Evolutionary conservation across 2,888 invertebrate genomes (phyloP).

Genomic region (Epinotia ramella): DNA sequence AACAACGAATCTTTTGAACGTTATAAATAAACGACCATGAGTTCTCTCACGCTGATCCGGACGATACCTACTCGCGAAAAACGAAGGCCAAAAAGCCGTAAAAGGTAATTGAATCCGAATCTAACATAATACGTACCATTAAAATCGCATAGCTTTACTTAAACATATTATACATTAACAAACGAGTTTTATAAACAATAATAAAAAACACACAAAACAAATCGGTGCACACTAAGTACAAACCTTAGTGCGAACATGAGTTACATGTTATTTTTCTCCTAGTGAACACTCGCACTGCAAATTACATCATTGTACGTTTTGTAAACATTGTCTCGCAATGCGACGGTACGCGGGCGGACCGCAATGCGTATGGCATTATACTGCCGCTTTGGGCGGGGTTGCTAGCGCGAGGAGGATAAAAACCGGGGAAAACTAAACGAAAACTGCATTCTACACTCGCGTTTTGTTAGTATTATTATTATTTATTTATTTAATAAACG

Average conservation of each 20-base stretch:
- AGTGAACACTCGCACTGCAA: background rate
- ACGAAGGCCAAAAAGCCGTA: conserved; percentile 3
- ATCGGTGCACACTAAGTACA: background rate
- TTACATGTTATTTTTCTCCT: conserved; percentile 14
- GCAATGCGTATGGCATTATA: conserved; percentile 37
- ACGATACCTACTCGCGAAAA: background rate
- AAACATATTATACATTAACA: background rate
- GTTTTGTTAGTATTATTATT: too few species aligned
- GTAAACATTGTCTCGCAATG: conserved; percentile 27
- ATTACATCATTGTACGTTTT: conserved; percentile 28
- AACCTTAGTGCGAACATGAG: conserved; percentile 21
- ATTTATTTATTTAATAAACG: too few species aligned
- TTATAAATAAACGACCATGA: conserved; percentile 8
- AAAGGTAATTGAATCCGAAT: background rate
- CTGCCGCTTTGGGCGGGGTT: conserved; percentile 14
- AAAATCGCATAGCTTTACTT: background rate
- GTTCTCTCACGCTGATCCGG: background rate
- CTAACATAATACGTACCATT: background rate
- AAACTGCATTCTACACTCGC: too few species aligned
- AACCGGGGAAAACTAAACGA: too few species aligned
- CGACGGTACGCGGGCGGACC: background rate
- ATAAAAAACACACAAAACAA: background rate
- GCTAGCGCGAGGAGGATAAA: background rate
- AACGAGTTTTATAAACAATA: too few species aligned
- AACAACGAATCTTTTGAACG: background rate